A percentile compares a stretch with the other conserved stretches of the same genome.
phyloP scores from a whole-genome alignment of 2,113 vertebrate genomes.

The Cyanoliseus patagonus region DNA sequence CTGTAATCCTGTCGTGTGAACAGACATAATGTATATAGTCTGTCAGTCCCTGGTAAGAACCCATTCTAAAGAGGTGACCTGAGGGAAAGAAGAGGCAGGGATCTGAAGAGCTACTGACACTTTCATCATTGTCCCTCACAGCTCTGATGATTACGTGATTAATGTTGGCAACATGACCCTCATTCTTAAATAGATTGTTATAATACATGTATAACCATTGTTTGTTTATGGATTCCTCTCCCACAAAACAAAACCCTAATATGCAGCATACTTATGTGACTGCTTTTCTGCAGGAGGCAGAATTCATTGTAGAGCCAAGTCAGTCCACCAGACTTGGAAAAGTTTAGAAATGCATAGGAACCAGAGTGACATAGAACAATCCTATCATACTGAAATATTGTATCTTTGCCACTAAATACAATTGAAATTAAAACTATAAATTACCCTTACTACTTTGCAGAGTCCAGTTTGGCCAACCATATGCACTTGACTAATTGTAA shows the following conservation, averaged over 20 bases:
- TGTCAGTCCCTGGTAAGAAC: neutral
- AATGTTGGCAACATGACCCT: neutral
- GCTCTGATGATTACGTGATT: neutral
- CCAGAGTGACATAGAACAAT: neutral
- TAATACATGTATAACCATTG: neutral
- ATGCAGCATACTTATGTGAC: neutral
- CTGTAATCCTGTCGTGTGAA: neutral
- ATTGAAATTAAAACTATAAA: neutral
- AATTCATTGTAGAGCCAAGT: neutral
- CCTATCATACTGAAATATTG: neutral
- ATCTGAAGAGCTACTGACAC: neutral
- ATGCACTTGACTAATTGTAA: neutral
- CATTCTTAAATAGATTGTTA: neutral
- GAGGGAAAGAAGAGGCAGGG: neutral
- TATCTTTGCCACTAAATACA: neutral
- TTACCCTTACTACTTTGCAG: neutral
- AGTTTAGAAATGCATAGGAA: neutral
- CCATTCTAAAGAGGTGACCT: neutral
- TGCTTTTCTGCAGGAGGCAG: neutral
- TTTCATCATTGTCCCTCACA: neutral
- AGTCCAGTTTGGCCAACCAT: neutral
- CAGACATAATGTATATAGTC: neutral
- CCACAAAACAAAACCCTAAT: neutral
- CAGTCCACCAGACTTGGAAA: neutral
- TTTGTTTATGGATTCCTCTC: neutral